Percentiles rank a stretch among this genome's conserved stretches.
phyloP scores from a whole-genome alignment of 2,888 invertebrate species.

The Nowickia ferox region DNA sequence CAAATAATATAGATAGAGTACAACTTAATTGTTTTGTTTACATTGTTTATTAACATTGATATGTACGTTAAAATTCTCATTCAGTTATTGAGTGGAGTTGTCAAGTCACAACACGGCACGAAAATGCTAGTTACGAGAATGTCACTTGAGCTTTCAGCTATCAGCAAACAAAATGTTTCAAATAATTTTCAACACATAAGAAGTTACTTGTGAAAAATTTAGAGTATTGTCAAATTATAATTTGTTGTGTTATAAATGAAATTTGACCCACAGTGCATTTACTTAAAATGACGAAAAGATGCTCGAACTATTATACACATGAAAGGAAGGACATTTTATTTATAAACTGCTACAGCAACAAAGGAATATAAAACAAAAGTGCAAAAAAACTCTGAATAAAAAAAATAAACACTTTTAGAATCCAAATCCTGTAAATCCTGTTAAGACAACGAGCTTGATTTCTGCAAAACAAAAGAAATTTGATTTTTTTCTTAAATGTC shows the following conservation, averaged over 20 bases:
- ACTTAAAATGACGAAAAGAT: slow-evolving; percentile 41
- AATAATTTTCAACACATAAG: too few species aligned
- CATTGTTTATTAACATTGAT: too few species aligned
- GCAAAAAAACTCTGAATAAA: background rate
- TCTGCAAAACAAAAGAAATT: slow-evolving; percentile 56
- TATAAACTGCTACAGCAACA: slow-evolving; percentile 36
- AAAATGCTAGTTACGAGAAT: too few species aligned
- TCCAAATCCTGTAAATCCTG: slow-evolving; percentile 70
- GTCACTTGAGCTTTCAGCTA: too few species aligned
- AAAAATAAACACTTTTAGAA: slow-evolving; percentile 71
- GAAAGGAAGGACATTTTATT: slow-evolving; percentile 53
- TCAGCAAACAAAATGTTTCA: too few species aligned
- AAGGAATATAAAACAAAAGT: slow-evolving; percentile 38
- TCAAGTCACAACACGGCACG: too few species aligned
- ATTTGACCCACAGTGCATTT: slow-evolving; percentile 6
- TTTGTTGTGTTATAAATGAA: background rate
- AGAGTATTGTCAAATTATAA: too few species aligned
- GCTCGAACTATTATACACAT: slow-evolving; percentile 55
- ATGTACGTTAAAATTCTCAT: too few species aligned
- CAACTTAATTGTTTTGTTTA: too few species aligned
- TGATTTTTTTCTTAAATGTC: slow-evolving; percentile 46
- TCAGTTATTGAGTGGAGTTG: too few species aligned
- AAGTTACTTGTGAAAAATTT: too few species aligned
- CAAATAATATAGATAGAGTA: too few species aligned
- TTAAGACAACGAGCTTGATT: slow-evolving; percentile 65